Base-by-base conservation (phyloP, 2,797 vertebrate species). In the Lithobates pipiens region DNA sequence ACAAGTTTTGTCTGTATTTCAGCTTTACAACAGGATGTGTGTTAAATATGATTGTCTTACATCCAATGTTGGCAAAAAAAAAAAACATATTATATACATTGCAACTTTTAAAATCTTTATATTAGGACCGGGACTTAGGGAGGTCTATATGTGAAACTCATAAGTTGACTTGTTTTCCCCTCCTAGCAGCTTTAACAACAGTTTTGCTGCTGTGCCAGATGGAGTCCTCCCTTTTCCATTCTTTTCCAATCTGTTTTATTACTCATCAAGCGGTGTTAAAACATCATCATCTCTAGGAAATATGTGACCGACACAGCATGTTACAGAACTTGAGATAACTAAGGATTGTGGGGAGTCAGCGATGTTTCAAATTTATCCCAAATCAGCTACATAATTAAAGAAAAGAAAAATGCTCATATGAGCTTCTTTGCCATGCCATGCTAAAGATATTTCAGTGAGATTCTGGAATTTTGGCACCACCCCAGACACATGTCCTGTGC, bases 231-330 rank as follows among this genome's bases (percentile, higher is more conserved):
- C 70, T 42, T 82, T 63, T 25, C 16, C 72, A 39, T 81, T 15
- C 44, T 80, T 79, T 46, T 80, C 69, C 44, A 34, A 63, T 82
- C 54, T 81, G 78, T 39, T 70, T 81, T 54, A 32, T 76, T 10
- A 57, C 77, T 81, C 81, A 80, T 86, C 78, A 71, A 76, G 65
- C 77, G 70, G 44, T 13, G 34, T 36, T 61, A 70, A 73, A 85
- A 73, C 69, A 84, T 2, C 46, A 36, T 82, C 46, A 77, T 76
- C 46, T 82, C 85, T 74, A 82, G 80, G 75, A 86, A 86, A 83
- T 77, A 67, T 67, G 50, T 82, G 68, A 77, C 79, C 82, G 69
- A 77, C 36, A 72, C 80, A 73, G 65, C 79, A 76, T 81, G 77
- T 76, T 70, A 76, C 72, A 83, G 85, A 39, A 57, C 25, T 13